Percentiles rank a stretch among this genome's conserved stretches.
Conservation (phyloP, 2,797 vertebrate species). For the Schizothorax lantsangensis region DNA sequence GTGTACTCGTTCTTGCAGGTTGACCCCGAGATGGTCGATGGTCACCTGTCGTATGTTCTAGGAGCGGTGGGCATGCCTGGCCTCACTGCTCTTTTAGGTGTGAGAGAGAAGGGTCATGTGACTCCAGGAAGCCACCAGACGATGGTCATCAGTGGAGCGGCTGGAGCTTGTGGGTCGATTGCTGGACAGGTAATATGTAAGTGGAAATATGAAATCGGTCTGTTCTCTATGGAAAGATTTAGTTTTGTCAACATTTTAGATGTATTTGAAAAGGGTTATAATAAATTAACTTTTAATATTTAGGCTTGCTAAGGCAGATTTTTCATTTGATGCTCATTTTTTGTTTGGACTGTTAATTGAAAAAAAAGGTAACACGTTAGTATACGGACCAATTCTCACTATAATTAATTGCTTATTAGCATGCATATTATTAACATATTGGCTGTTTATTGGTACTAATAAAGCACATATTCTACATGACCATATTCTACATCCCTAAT, state of each 20-base stretch:
- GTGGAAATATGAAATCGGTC: neutral
- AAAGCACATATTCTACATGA: no score
- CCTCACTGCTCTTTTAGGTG: slow-evolving; percentile 86
- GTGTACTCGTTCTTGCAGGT: slow-evolving; percentile 75
- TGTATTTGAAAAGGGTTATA: neutral
- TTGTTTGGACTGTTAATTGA: neutral
- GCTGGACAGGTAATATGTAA: slow-evolving; percentile 87
- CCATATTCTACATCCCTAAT: no score
- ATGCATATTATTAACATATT: no score
- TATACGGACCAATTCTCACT: no score
- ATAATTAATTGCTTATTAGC: no score
- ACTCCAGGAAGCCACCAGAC: slow-evolving; percentile 85
- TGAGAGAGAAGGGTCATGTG: slow-evolving; percentile 91
- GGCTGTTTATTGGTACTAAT: no score
- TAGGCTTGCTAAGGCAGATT: neutral
- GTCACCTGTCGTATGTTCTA: slow-evolving; percentile 88
- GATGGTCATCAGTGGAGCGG: slow-evolving; percentile 94
- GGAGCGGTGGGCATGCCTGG: slow-evolving; percentile 92
- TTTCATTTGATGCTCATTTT: neutral
- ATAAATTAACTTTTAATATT: neutral
- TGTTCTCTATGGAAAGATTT: neutral
- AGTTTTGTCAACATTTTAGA: neutral
- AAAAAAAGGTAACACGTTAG: neutral
- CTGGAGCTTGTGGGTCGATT: slow-evolving; percentile 92
- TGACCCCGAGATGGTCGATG: slow-evolving; percentile 83